Conservation (phyloP, 2,888 invertebrate species). For the Lamproptera curius region DNA sequence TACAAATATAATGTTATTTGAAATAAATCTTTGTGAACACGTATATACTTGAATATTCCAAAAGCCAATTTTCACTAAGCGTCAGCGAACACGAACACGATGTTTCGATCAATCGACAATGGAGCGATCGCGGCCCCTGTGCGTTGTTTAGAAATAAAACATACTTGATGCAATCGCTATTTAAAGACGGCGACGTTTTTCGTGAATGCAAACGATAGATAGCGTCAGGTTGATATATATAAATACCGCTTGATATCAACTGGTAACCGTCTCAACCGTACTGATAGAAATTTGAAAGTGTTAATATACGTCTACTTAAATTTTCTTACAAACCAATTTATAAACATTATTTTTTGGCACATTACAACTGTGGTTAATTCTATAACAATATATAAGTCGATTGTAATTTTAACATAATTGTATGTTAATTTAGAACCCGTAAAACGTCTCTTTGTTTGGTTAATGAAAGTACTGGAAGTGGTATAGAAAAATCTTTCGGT, state of each 20-base stretch:
- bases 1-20: too few species aligned
- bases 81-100: background rate
- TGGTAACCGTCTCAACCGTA: background rate
- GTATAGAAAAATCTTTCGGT: too few species aligned
- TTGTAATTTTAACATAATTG: too few species aligned
- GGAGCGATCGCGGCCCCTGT: background rate
- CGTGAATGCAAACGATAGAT: background rate
- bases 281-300: background rate
- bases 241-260: background rate
- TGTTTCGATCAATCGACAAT: background rate
- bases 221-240: background rate
- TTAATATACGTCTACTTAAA: background rate
- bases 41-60: too few species aligned
- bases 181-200: background rate
- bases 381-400: background rate
- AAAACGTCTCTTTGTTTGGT: too few species aligned
- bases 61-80: too few species aligned
- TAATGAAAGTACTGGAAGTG: too few species aligned
- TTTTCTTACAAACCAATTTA: background rate
- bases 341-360: background rate
- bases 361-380: background rate
- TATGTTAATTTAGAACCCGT: too few species aligned
- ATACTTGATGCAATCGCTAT: constrained; percentile 1
- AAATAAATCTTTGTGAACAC: too few species aligned
- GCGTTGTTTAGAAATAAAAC: background rate